Conservation (phyloP, 2,797 vertebrate genomes). For the Halcyon leucocephala region DNA sequence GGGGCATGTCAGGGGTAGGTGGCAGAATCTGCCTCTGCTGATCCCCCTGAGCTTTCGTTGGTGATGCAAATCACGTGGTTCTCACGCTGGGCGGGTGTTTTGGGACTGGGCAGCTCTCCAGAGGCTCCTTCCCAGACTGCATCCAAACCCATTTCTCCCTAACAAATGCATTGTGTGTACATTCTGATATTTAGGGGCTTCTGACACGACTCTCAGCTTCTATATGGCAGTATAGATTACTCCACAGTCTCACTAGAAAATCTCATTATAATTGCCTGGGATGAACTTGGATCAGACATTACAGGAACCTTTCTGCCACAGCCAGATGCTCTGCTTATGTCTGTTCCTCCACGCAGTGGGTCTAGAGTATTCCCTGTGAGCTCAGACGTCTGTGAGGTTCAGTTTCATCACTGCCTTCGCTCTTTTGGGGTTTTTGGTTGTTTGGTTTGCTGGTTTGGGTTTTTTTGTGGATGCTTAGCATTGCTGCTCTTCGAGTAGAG, state of each 20-base stretch:
- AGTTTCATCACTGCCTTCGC: background rate
- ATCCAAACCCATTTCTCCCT: background rate
- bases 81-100: fast-evolving
- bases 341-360: background rate
- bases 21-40: background rate
- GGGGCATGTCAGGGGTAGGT: fast-evolving
- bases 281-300: background rate
- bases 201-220: background rate
- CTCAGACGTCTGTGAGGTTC: background rate
- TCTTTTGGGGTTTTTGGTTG: too few relatives aligned
- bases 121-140: background rate
- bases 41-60: background rate
- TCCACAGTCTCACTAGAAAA: background rate
- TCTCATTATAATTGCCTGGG: background rate
- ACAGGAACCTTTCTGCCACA: background rate
- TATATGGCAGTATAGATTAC: background rate
- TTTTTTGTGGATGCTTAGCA: background rate
- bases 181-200: background rate
- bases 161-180: background rate
- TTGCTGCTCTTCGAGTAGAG: background rate
- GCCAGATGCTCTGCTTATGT: background rate
- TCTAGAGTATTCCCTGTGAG: background rate
- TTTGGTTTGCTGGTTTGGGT: background rate
- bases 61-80: background rate
- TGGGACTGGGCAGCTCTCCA: background rate